phyloP scores from a whole-genome alignment of 2,113 vertebrate genomes.

The Syngnathus scovelli region DNA sequence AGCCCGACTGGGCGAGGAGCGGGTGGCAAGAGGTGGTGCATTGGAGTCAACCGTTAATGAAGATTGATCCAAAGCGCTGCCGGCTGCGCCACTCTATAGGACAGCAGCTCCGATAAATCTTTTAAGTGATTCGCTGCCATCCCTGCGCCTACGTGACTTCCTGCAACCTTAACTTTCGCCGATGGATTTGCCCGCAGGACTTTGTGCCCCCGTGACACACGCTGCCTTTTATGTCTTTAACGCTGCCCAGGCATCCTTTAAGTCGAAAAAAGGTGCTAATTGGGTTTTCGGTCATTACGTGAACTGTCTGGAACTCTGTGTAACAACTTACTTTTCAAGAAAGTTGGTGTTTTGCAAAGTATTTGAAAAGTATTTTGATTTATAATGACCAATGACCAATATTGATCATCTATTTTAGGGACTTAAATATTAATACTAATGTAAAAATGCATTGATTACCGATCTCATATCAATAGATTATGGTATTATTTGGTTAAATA shows the following conservation, averaged over 20 bases:
- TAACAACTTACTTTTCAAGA: background rate
- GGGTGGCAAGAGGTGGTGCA: slow-evolving; percentile 25
- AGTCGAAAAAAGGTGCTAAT: background rate
- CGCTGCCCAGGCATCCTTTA: background rate
- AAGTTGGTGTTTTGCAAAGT: background rate
- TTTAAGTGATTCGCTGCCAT: slow-evolving; percentile 20
- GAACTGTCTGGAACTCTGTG: background rate
- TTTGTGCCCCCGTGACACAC: slow-evolving; percentile 1
- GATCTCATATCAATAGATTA: too few relatives aligned
- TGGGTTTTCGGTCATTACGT: background rate
- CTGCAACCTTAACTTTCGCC: background rate
- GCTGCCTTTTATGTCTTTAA: background rate
- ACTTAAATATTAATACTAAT: too few relatives aligned
- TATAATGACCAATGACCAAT: too few relatives aligned
- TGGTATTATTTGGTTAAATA: too few relatives aligned
- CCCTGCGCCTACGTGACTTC: slow-evolving; percentile 4
- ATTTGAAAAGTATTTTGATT: too few relatives aligned
- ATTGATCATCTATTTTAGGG: too few relatives aligned
- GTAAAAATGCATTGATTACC: too few relatives aligned
- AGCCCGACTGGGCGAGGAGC: slow-evolving; percentile 11
- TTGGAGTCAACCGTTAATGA: slow-evolving; percentile 43
- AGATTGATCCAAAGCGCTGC: slow-evolving; percentile 42
- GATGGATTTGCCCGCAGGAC: background rate
- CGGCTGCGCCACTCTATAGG: slow-evolving; percentile 22
- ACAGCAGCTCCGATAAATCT: slow-evolving; percentile 45